These are phyloP conservation scores for Orestias chungarensis DNA, from an alignment of 2,797 vertebrate genomes.

Conservation along the genomic window DNA sequence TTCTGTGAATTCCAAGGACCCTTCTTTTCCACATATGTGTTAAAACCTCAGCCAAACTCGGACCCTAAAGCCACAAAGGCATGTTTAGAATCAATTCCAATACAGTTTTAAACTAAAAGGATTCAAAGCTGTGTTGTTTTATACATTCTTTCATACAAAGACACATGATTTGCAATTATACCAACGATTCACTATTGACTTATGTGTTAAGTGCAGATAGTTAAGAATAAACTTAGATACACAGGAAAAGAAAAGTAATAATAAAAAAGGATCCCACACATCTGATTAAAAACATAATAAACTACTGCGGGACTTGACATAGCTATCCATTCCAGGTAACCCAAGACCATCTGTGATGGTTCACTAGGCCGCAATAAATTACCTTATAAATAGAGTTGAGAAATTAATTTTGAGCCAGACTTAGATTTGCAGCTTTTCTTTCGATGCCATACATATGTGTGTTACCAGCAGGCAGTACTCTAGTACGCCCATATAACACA, in stretches of 20 bases:
- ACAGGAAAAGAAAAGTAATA: not conserved
- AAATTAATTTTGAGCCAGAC: constrained; percentile 60
- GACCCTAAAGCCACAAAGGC: not conserved
- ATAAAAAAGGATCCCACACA: constrained; percentile 7
- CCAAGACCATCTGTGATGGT: constrained; percentile 54
- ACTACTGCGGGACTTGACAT: constrained; percentile 44
- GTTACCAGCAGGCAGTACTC: constrained; percentile 47
- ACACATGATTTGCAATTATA: constrained; percentile 14
- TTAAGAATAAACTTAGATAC: constrained; percentile 8
- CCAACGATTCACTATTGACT: constrained; percentile 9
- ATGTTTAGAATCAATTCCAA: constrained; percentile 8
- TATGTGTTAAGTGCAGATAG: constrained; percentile 11
- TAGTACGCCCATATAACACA: constrained; percentile 20
- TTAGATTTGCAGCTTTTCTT: constrained; percentile 57
- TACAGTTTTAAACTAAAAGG: not conserved
- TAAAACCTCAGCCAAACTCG: constrained; percentile 15
- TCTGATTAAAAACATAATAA: constrained; percentile 43
- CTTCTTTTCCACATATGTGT: constrained; percentile 24
- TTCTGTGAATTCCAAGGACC: constrained; percentile 26
- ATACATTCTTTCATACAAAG: constrained; percentile 34
- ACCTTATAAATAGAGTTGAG: constrained; percentile 71
- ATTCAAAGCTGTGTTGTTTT: constrained; percentile 21
- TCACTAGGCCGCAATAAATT: constrained; percentile 66
- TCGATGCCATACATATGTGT: constrained; percentile 60
- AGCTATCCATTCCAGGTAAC: constrained; percentile 55